Percentiles rank a stretch among this genome's conserved stretches.
Conservation (phyloP, 2,113 vertebrate genomes). For the Pluvianellus socialis region DNA sequence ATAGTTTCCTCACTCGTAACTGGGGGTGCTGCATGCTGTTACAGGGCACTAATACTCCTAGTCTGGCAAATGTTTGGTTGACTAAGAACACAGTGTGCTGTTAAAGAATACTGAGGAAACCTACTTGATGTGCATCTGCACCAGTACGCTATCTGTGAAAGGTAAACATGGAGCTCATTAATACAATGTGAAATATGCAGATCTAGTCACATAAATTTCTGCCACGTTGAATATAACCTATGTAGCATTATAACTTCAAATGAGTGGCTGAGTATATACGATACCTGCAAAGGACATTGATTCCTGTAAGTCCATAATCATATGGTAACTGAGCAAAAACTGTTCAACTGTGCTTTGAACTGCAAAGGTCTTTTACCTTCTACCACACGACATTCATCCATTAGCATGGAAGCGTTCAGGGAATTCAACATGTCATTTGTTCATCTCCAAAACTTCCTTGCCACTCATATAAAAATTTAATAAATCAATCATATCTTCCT, state of each 20-base stretch:
- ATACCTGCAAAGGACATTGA: not conserved
- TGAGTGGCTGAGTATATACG: not conserved
- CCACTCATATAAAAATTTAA: not conserved
- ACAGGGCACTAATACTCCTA: not conserved
- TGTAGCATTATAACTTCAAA: not conserved
- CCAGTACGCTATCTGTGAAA: not conserved
- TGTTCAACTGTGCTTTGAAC: not conserved
- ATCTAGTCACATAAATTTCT: not conserved
- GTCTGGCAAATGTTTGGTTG: not conserved
- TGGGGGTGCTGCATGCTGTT: not conserved
- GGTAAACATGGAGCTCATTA: not conserved
- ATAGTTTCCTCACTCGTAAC: not conserved
- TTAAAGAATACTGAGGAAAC: not conserved
- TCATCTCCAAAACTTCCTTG: not conserved
- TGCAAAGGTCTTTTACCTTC: not conserved
- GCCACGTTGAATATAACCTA: not conserved
- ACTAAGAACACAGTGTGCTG: not conserved
- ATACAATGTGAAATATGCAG: not conserved
- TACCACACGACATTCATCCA: not conserved
- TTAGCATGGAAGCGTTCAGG: not conserved
- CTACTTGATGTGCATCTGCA: not conserved
- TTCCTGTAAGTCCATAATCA: not conserved
- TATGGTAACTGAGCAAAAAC: not conserved
- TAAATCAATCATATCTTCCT: not conserved
- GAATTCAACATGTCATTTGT: not conserved